Conservation (phyloP, 2,797 vertebrate species). For the Caiman crocodilus region DNA sequence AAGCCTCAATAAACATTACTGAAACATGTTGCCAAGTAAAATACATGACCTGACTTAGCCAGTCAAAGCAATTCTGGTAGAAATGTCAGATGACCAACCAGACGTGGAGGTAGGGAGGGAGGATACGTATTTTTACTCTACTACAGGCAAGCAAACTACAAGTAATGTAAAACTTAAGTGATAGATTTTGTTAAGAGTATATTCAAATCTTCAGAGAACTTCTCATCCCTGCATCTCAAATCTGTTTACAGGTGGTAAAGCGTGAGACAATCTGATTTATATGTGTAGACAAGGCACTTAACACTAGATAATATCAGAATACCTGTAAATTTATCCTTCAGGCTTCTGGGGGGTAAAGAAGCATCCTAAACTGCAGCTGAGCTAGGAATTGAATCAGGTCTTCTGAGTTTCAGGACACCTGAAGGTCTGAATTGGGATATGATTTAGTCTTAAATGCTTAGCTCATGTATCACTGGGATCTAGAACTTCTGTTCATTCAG, state of each 20-base stretch:
- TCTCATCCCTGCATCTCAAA: background rate
- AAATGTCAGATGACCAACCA: constrained; percentile 16
- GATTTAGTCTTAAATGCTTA: too few species aligned
- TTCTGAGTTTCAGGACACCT: background rate
- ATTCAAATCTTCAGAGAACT: background rate
- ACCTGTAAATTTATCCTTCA: background rate
- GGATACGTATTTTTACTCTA: background rate
- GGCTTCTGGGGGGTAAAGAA: background rate
- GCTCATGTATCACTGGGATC: too few species aligned
- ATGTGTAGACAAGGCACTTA: background rate
- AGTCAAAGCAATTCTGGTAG: background rate
- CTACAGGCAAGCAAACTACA: constrained; percentile 15
- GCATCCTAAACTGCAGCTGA: background rate
- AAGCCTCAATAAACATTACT: background rate
- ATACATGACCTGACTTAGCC: background rate
- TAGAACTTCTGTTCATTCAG: too few species aligned
- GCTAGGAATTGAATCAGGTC: background rate
- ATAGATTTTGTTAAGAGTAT: background rate
- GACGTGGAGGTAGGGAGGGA: background rate
- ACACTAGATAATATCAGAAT: background rate
- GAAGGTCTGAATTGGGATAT: background rate
- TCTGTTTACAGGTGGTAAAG: background rate
- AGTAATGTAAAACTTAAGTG: background rate
- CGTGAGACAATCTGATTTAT: background rate
- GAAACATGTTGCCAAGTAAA: constrained; percentile 25